Evolutionary conservation across 2,797 vertebrate species (phyloP).

Genomic region (Karalla daura): DNA sequence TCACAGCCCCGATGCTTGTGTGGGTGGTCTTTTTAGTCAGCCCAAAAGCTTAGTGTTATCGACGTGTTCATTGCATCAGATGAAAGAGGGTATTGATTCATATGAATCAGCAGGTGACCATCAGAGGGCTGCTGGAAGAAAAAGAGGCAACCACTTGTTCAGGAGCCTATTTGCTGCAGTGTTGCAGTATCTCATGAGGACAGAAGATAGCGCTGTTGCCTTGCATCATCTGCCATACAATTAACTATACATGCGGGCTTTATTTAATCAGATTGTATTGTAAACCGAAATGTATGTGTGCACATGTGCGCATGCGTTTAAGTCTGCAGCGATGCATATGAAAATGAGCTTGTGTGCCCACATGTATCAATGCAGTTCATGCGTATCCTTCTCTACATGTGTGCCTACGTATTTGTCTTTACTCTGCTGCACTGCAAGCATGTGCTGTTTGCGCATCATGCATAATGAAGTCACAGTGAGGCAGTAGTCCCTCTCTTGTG

Average conservation of each 20-base stretch:
- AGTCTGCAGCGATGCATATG: constrained; percentile 12
- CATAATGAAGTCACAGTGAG: constrained; percentile 4
- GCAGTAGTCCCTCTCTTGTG: neutral
- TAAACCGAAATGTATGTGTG: constrained; percentile 15
- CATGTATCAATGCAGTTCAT: constrained; percentile 15
- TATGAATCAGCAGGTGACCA: constrained; percentile 51
- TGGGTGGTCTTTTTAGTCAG: constrained; percentile 9
- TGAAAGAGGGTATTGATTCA: constrained; percentile 27
- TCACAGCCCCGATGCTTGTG: constrained; percentile 1
- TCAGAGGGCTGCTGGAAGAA: neutral
- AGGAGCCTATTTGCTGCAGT: constrained; percentile 65
- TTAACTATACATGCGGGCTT: constrained; percentile 22
- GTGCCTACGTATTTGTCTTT: constrained; percentile 16
- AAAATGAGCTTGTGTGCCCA: constrained; percentile 10
- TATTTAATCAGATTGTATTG: constrained; percentile 26
- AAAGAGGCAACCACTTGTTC: constrained; percentile 48
- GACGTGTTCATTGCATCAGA: constrained; percentile 14
- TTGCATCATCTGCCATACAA: constrained; percentile 15
- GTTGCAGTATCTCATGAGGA: constrained; percentile 44
- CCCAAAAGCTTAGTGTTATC: constrained; percentile 2
- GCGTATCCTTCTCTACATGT: constrained; percentile 1
- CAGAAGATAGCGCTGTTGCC: constrained; percentile 73
- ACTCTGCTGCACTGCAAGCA: neutral
- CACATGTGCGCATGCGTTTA: neutral
- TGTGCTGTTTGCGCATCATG: constrained; percentile 8